phyloP scores from a whole-genome alignment of 2,888 invertebrate genomes.

The Serrognathus titanus region DNA sequence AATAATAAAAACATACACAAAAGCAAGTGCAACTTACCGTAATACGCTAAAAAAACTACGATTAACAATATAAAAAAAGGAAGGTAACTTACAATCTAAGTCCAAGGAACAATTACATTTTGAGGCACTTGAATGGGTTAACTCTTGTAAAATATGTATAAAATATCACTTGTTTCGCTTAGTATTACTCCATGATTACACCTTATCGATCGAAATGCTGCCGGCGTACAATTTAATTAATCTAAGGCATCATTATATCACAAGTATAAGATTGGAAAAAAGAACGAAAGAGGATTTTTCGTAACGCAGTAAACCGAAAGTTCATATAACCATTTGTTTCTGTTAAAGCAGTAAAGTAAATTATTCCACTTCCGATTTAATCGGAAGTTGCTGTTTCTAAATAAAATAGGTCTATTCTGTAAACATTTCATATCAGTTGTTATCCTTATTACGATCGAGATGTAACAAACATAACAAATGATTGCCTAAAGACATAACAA shows the following conservation, averaged over 20 bases:
- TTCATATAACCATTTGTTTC: too few relatives aligned
- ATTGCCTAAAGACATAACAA: too few relatives aligned
- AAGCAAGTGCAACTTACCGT: constrained; percentile 16
- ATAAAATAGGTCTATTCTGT: too few relatives aligned
- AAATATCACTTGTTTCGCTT: constrained; percentile 32
- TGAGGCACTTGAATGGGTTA: constrained; percentile 38
- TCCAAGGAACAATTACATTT: constrained; percentile 36
- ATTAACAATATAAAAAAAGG: constrained; percentile 13
- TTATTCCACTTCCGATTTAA: too few relatives aligned
- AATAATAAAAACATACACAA: background rate
- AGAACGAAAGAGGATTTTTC: too few relatives aligned
- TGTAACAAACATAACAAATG: too few relatives aligned
- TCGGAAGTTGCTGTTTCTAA: too few relatives aligned
- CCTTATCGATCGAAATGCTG: constrained; percentile 14
- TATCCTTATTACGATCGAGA: too few relatives aligned
- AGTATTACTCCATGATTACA: constrained; percentile 19
- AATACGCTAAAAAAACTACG: background rate
- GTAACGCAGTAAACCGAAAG: too few relatives aligned
- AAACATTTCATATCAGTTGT: too few relatives aligned
- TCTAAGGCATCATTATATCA: constrained; percentile 18
- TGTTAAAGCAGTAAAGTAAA: too few relatives aligned
- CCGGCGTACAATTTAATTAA: constrained; percentile 11
- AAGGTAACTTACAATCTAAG: constrained; percentile 31
- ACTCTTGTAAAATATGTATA: constrained; percentile 27
- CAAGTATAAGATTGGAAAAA: constrained; percentile 8